Percentiles rank a stretch among this genome's conserved stretches.
phyloP scores from a whole-genome alignment of 2,797 vertebrate species.

The Macropus fuliginosus region DNA sequence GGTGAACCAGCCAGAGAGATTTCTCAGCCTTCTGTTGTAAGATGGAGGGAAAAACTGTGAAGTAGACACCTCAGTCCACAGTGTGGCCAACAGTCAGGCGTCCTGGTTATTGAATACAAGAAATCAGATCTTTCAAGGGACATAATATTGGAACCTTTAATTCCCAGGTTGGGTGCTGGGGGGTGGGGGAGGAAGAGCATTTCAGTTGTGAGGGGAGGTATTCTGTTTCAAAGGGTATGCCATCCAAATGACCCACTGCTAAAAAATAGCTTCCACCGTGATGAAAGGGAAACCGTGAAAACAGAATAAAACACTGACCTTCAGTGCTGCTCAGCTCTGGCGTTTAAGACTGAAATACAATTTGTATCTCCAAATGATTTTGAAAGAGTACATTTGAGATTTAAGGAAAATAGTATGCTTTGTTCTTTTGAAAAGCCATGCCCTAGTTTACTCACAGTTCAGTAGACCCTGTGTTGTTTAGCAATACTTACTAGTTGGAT shows the following conservation, averaged over 20 bases:
- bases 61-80: neutral
- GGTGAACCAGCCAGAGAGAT: neutral
- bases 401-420: neutral
- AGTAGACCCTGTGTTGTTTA: neutral
- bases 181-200: neutral
- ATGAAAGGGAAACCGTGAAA: conserved; percentile 20
- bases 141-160: neutral
- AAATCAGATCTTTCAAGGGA: neutral
- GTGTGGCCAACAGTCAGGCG: neutral
- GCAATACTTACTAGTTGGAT: neutral
- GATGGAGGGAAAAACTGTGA: neutral
- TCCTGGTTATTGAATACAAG: neutral
- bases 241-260: conserved; percentile 3
- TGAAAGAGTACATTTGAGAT: neutral
- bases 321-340: conserved; percentile 16
- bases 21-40: neutral
- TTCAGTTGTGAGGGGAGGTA: too few species aligned
- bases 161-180: neutral
- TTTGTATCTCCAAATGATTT: conserved; percentile 45
- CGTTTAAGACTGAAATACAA: conserved; percentile 75
- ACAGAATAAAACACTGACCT: neutral
- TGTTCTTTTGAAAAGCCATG: neutral
- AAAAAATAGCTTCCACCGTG: conserved; percentile 45
- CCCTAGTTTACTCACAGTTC: neutral
- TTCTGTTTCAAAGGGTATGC: neutral